Base-by-base conservation (phyloP, 2,797 vertebrate species). In the Myotis vivesi region DNA sequence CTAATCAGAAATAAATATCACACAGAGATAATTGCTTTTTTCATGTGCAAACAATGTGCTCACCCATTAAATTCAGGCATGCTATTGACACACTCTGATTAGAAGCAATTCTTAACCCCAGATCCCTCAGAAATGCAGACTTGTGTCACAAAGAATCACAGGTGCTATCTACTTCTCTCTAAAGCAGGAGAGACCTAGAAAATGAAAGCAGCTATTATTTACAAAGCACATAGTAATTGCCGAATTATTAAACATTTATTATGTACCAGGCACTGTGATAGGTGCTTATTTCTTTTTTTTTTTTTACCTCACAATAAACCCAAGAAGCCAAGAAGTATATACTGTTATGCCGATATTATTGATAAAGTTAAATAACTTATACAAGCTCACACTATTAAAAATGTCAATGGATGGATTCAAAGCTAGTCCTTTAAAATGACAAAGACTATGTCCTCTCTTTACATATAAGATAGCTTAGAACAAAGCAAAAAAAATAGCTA, bases 1-100 rank as follows among this genome's bases (percentile, higher is more conserved):
- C 49, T 95, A 91, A 95, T 91, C 72, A 94, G 49, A 95, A 12
- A 94, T 17, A 87, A 96, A 96, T 91, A 95, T 55, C 84, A 93
- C 8, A 66, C 10, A 69, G 38, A 89, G 66, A 93, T 51, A 77
- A 89, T 49, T 76, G 44, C 2, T 64, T 94, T 89, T 36, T 68
- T 66, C 2, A 55, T 62, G 20, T 15, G 38, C n/a, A 95, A 96
- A 90, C 30, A 66, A 59, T 95, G 57, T 57, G 38, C 30, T 87
- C 68, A 73, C 25, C 38, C 66, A 79, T 83, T 88, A 96, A 92
- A 76, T 91, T 94, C 46, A 85, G 62, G 46, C 2, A 62, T 20
- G 62, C 8, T 72, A 66, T 55, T 72, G 72, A 86, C 57, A 89
- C 72, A 73, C 72, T 80, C 19, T 44, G 15, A 94, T 89, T 25